Evolutionary conservation across 2,888 invertebrate species (phyloP).

Genomic region (Coremacera marginata): DNA sequence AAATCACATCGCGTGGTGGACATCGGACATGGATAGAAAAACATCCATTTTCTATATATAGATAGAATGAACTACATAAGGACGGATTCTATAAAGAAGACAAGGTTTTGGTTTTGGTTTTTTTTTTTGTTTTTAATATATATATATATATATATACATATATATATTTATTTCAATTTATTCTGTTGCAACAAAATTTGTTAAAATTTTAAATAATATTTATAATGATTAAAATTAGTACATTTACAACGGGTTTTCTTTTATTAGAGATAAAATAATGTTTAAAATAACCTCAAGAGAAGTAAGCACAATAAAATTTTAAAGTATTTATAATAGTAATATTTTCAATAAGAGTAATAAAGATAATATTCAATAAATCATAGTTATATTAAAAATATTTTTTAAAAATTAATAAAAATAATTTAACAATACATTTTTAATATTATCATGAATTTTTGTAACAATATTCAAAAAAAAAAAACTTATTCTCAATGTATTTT

Average conservation of each 20-base stretch:
- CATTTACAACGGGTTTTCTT: slow-evolving; percentile 28
- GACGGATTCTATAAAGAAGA: neutral
- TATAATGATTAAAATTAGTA: slow-evolving; percentile 14
- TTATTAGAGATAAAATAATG: neutral
- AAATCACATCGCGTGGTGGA: too few relatives aligned
- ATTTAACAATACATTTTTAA: slow-evolving; percentile 17
- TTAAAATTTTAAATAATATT: slow-evolving; percentile 27
- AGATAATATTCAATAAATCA: neutral
- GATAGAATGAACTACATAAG: too few relatives aligned
- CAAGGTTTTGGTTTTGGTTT: neutral
- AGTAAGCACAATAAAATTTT: neutral
- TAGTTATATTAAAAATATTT: slow-evolving; percentile 34
- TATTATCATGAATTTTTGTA: slow-evolving; percentile 4
- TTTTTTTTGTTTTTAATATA: slow-evolving; percentile 18
- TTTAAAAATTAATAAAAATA: slow-evolving; percentile 35
- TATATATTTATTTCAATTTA: slow-evolving; percentile 28
- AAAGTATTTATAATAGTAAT: slow-evolving; percentile 32
- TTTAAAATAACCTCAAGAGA: too few relatives aligned
- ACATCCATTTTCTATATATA: too few relatives aligned
- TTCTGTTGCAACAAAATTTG: slow-evolving; percentile 29
- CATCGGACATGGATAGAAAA: too few relatives aligned
- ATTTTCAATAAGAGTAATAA: slow-evolving; percentile 38
- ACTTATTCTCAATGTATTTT: neutral
- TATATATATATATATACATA: slow-evolving; percentile 25
- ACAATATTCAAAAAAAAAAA: neutral